Base-by-base conservation (phyloP, 2,113 vertebrate genomes). In the Pachyramphus minor region DNA sequence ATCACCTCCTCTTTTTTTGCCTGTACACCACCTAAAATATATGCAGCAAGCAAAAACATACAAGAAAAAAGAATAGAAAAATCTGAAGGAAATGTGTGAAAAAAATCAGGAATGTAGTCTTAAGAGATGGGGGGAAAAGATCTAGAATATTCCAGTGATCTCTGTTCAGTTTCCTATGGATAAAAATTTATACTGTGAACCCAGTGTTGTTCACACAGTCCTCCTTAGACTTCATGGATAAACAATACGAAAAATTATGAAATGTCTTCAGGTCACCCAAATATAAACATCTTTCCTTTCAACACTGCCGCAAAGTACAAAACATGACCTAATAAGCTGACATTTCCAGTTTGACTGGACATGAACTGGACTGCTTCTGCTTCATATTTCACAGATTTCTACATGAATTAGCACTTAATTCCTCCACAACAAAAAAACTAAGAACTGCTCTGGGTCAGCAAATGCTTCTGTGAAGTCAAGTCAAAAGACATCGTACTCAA, bases 321-420 rank as follows among this genome's bases (percentile, higher is more conserved):
- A 82, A 49, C 47, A 56, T 27, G 59, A 63, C 24, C 71, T 83
- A 92, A 50, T 52, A 86, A 39, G 22, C 35, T 88, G 75, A 90
- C 39, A 77, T 93, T 91, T 91, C 33, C 87, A 86, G 78, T 33
- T 37, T 63, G 67, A 90, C 75, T 87, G 76, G 82, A 74, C 90
- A 75, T 45, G 69, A 93, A 88, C 72, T 88, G 64, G 60, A 50
- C 85, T 68, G 56, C 52, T 93, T 95, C 93, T 93, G 82, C 82
- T 88, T 88, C 25, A 1, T 74, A 75, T 94, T 96, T 94, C 90
- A 91, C 90, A 86, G 64, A 91, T 94, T 96, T 96, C 92, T 86
- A 94, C 90, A 90, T 75, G 92, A 92, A 88, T 94, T 86, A 95
- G 86, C 56, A 44, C 50, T 91, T 91, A 59, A 59, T 0, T 77